A percentile compares a stretch with the other conserved stretches of the same genome.
phyloP scores from a whole-genome alignment of 2,888 invertebrate genomes.

The Leptinotarsa tumamoca region DNA sequence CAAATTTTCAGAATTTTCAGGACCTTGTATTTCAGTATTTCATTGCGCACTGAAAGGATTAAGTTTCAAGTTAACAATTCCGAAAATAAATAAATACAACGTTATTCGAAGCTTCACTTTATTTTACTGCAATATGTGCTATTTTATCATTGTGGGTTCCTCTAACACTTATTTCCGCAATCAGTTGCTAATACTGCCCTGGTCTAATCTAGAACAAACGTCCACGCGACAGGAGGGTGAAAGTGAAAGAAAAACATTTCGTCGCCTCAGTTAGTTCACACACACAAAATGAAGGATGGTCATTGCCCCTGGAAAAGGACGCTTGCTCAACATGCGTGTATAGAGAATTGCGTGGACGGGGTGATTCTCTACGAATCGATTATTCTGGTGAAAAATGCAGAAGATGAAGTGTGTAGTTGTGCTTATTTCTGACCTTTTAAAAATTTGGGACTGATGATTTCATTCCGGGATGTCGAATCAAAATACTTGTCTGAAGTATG shows the following conservation, averaged over 20 bases:
- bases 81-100: too few species aligned
- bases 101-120: too few species aligned
- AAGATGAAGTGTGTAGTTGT: background rate
- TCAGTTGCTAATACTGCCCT: background rate
- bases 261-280: background rate
- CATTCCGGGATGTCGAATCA: too few species aligned
- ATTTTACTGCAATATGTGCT: too few species aligned
- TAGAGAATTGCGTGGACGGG: constrained; percentile 25
- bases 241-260: background rate
- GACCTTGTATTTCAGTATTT: too few species aligned
- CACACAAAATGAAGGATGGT: constrained; percentile 27
- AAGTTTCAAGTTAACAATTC: too few species aligned
- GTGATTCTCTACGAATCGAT: constrained; percentile 23
- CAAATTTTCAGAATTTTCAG: too few species aligned
- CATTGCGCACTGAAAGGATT: too few species aligned
- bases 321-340: constrained; percentile 28
- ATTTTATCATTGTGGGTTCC: too few species aligned
- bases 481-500: too few species aligned
- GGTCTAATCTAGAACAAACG: background rate
- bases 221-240: background rate
- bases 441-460: too few species aligned
- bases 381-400: constrained; percentile 2
- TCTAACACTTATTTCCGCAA: background rate
- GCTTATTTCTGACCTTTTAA: background rate
- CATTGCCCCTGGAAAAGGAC: constrained; percentile 32